Conservation (phyloP, 2,888 invertebrate genomes). For the Lasius fuliginosus region DNA sequence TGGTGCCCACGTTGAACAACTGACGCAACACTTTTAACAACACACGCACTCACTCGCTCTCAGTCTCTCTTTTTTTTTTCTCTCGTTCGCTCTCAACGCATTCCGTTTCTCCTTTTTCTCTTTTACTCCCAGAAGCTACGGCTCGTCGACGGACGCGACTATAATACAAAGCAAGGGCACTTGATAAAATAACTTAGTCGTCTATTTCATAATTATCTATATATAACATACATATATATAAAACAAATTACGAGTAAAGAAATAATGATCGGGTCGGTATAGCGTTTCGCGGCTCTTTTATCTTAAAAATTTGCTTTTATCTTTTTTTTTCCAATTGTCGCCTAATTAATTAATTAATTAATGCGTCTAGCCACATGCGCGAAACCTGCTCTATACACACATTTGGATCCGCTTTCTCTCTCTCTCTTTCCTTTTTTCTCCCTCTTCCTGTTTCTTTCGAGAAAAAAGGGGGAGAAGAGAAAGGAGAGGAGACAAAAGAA, state of each 20-base stretch:
- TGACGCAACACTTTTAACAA: constrained; percentile 81
- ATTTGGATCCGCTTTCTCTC: constrained; percentile 21
- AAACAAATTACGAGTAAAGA: constrained; percentile 85
- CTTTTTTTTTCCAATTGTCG: constrained; percentile 48
- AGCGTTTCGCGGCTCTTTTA: constrained; percentile 80
- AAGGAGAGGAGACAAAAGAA: constrained; percentile 5
- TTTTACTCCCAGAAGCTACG: constrained; percentile 83
- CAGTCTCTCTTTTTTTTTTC: constrained; percentile 51
- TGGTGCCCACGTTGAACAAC: constrained; percentile 81
- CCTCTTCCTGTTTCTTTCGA: background rate
- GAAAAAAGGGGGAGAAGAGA: background rate
- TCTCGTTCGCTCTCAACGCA: constrained; percentile 60
- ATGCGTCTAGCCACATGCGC: constrained; percentile 19
- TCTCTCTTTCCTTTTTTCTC: background rate
- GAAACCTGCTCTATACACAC: constrained; percentile 34
- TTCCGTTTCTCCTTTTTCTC: constrained; percentile 59
- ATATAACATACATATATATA: constrained; percentile 86
- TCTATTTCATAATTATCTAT: constrained; percentile 86
- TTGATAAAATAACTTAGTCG: constrained; percentile 89
- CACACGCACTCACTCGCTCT: constrained; percentile 47
- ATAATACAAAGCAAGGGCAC: constrained; percentile 89
- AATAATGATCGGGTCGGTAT: constrained; percentile 83
- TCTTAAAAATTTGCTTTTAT: constrained; percentile 70
- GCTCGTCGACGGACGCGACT: constrained; percentile 85
- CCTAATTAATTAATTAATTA: constrained; percentile 55